A percentile compares a stretch with the other conserved stretches of the same genome.
Conservation (phyloP, 2,888 invertebrate genomes). For the Ametastegia equiseti region DNA sequence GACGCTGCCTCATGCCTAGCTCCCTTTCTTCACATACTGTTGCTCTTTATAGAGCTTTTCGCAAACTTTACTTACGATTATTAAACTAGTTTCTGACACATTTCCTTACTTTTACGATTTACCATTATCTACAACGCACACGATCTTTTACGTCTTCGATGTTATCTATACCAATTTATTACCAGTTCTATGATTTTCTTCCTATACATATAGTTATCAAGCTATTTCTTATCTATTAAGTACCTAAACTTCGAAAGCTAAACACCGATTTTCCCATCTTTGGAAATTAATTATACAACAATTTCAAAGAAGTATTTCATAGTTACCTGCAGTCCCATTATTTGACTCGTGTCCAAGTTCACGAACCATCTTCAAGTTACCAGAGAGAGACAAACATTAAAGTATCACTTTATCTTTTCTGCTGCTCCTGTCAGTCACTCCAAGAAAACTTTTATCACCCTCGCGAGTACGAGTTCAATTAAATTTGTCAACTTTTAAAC, state of each 20-base stretch:
- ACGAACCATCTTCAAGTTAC: background rate
- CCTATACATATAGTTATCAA: background rate
- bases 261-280: background rate
- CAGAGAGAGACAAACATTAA: constrained; percentile 17
- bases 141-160: background rate
- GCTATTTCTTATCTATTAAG: too few relatives aligned
- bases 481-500: constrained; percentile 36
- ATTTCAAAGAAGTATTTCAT: background rate
- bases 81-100: constrained; percentile 43
- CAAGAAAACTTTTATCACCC: constrained; percentile 32
- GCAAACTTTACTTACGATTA: constrained; percentile 43
- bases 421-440: background rate
- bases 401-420: constrained; percentile 23
- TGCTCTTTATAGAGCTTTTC: constrained; percentile 38
- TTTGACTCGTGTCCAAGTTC: background rate
- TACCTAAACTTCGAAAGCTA: too few relatives aligned
- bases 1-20: constrained; percentile 27
- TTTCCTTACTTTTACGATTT: constrained; percentile 34
- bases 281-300: background rate
- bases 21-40: constrained; percentile 43
- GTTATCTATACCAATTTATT: background rate
- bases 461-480: background rate
- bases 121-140: constrained; percentile 8
- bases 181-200: background rate
- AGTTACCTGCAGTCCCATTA: background rate